These are phyloP conservation scores for Caenorhabditis tropicalis DNA, from an alignment of 1,140 invertebrate genomes.

Conservation along the genomic window DNA sequence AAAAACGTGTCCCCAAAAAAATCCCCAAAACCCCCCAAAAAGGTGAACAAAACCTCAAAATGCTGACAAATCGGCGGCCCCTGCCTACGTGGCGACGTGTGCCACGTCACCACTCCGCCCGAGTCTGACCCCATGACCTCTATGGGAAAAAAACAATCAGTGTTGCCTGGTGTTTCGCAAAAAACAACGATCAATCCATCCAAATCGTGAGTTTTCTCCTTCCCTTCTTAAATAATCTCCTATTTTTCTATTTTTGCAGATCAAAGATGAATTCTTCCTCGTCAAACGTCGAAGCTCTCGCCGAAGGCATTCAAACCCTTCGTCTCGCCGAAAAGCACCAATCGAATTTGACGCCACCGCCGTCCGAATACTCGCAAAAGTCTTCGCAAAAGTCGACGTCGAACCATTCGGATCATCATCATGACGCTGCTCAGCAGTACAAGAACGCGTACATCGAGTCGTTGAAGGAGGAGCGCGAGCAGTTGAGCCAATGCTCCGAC, in stretches of 20 bases:
- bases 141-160: not conserved
- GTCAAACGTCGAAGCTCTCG: not conserved
- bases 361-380: not conserved
- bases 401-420: not conserved
- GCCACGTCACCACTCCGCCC: slow-evolving; percentile 1
- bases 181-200: not conserved
- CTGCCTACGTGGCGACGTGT: not conserved
- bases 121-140: not conserved
- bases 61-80: not conserved
- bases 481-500: not conserved
- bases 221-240: not conserved
- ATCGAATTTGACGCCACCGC: not conserved
- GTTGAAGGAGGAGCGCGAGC: not conserved
- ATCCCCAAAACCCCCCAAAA: not conserved
- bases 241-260: not conserved
- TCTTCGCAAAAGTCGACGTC: slow-evolving; percentile 15
- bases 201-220: not conserved
- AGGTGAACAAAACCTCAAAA: not conserved
- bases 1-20: not conserved
- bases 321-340: not conserved
- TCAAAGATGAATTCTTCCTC: not conserved
- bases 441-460: not conserved
- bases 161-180: not conserved
- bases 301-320: not conserved
- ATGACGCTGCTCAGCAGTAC: not conserved